phyloP scores from a whole-genome alignment of 2,888 invertebrate species.

The Idaea dimidiata region DNA sequence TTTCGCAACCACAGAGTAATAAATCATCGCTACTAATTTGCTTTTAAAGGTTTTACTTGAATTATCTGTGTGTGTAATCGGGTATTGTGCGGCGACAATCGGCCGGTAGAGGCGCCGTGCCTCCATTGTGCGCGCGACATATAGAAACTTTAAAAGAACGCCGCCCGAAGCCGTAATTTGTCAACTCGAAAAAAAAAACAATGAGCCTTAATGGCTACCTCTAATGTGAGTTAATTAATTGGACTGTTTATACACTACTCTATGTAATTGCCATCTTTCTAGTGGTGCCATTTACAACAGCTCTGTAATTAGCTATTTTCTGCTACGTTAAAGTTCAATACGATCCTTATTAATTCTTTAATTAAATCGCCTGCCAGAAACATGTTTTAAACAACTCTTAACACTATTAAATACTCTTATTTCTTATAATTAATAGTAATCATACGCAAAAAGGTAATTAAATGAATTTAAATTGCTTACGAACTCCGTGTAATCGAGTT shows the following conservation, averaged over 20 bases:
- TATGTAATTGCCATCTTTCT: constrained; percentile 53
- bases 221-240: constrained; percentile 66
- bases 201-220: constrained; percentile 62
- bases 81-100: constrained; percentile 67
- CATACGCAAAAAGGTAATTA: constrained; percentile 2
- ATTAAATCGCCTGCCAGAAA: constrained; percentile 11
- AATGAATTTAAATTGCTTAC: constrained; percentile 23
- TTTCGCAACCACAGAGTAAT: constrained; percentile 69
- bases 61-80: constrained; percentile 73
- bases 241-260: constrained; percentile 48
- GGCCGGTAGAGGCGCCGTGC: constrained; percentile 44
- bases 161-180: constrained; percentile 65
- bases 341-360: constrained; percentile 21
- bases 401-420: neutral
- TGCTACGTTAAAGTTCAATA: constrained; percentile 15
- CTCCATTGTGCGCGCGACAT: constrained; percentile 50
- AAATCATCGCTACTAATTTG: constrained; percentile 79
- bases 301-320: constrained; percentile 29
- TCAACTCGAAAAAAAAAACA: constrained; percentile 63
- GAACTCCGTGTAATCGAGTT: constrained; percentile 21
- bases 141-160: constrained; percentile 48
- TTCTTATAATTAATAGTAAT: neutral
- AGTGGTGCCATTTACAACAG: constrained; percentile 43
- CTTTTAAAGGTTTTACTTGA: constrained; percentile 78
- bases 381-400: neutral